Percentiles rank a stretch among this genome's conserved stretches.
These are phyloP conservation scores for Pristionchus maxplancki DNA, from an alignment of 2,888 invertebrate species.

Conservation along the genomic window DNA sequence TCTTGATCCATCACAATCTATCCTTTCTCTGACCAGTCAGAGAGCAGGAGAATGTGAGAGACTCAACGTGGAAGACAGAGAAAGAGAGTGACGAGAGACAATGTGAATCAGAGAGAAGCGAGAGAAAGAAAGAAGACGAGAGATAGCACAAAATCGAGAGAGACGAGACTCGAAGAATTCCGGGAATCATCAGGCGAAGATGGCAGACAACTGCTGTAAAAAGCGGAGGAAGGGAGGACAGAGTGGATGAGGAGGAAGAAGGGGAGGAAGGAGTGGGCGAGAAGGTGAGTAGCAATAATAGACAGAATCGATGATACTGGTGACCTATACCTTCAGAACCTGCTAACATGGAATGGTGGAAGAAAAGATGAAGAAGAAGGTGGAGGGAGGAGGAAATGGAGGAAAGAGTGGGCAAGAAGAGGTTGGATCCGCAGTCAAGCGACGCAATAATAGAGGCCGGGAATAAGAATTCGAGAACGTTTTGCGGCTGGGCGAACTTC, in stretches of 20 bases:
- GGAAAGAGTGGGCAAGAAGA: background rate
- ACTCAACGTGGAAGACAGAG: background rate
- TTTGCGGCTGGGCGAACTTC: no score
- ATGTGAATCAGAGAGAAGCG: background rate
- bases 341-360: no score
- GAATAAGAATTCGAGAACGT: no score
- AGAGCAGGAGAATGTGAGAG: background rate
- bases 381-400: background rate
- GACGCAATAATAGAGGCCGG: no score
- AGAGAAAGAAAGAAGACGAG: background rate
- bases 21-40: background rate
- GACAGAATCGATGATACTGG: no score
- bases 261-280: background rate
- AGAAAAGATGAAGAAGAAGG: background rate
- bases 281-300: no score
- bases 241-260: background rate
- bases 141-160: background rate
- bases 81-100: background rate
- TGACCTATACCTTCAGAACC: no score
- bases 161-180: background rate
- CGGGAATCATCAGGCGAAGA: conserved; percentile 1
- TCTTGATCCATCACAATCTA: background rate
- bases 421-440: background rate
- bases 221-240: background rate
- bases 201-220: conserved; percentile 40